phyloP scores from a whole-genome alignment of 2,797 vertebrate species.

The Lophotriccus pileatus region DNA sequence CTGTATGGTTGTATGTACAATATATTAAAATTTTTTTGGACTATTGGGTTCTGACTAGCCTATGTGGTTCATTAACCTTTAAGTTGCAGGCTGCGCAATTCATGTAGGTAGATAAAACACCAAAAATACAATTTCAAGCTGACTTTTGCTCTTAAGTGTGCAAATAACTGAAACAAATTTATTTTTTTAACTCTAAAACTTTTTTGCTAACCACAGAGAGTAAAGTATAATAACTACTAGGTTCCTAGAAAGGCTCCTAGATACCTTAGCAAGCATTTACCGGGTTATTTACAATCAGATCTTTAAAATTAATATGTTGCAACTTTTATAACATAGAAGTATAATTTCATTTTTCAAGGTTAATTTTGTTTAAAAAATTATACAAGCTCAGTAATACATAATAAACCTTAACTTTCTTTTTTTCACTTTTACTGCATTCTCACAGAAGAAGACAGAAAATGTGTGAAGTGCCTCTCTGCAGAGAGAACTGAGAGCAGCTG shows the following conservation, averaged over 20 bases:
- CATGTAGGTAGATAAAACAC: not conserved
- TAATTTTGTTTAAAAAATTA: not conserved
- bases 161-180: not conserved
- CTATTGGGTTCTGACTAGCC: not conserved
- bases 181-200: not conserved
- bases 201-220: not conserved
- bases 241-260: not conserved
- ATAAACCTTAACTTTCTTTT: not conserved
- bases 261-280: not conserved
- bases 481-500: not conserved
- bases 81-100: not conserved
- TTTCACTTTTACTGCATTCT: not conserved
- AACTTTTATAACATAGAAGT: not conserved
- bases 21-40: not conserved
- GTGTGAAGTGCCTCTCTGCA: not conserved
- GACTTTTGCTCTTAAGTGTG: not conserved
- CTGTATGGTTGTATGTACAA: not conserved
- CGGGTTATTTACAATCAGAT: not conserved
- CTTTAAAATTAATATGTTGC: not conserved
- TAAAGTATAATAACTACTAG: not conserved
- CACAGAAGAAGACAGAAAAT: not conserved
- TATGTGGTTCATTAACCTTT: not conserved
- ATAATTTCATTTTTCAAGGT: not conserved
- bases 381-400: not conserved
- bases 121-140: conserved; percentile 11